phyloP scores from a whole-genome alignment of 2,797 vertebrate genomes.

The Crenichthys baileyi region DNA sequence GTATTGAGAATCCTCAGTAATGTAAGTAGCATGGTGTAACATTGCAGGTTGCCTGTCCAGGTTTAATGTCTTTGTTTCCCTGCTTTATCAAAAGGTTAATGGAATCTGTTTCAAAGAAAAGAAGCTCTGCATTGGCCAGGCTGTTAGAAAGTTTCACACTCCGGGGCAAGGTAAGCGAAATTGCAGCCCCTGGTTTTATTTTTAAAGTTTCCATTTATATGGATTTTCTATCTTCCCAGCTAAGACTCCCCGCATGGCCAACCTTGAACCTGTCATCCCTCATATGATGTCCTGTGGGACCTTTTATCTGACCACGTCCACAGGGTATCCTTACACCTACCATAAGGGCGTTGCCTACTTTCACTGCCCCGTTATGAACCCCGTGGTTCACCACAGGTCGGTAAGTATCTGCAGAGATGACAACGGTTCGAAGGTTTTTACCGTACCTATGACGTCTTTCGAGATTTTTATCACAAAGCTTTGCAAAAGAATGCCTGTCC shows the following conservation, averaged over 20 bases:
- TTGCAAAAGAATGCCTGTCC: no score
- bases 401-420: conserved; percentile 70
- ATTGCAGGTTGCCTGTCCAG: not conserved
- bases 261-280: conserved; percentile 62
- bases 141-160: conserved; percentile 83
- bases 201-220: not conserved
- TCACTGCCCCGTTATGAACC: conserved; percentile 75
- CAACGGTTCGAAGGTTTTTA: not conserved
- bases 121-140: conserved; percentile 86
- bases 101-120: conserved; percentile 84
- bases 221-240: conserved; percentile 16
- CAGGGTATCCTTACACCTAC: conserved; percentile 86
- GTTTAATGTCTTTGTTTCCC: conserved; percentile 10
- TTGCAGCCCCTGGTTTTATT: not conserved
- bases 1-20: conserved; percentile 86
- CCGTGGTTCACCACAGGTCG: conserved; percentile 78
- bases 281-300: conserved; percentile 74
- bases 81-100: conserved; percentile 61
- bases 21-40: conserved; percentile 49
- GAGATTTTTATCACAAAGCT: no score
- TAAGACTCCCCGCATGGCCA: not conserved
- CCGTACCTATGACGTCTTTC: no score
- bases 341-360: conserved; percentile 90
- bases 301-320: conserved; percentile 83
- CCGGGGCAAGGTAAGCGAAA: conserved; percentile 63